Evolutionary conservation across 1,140 invertebrate species (phyloP), one percentile per base, ranked within the genome.

Genomic region (Neodiprion virginianus): DNA sequence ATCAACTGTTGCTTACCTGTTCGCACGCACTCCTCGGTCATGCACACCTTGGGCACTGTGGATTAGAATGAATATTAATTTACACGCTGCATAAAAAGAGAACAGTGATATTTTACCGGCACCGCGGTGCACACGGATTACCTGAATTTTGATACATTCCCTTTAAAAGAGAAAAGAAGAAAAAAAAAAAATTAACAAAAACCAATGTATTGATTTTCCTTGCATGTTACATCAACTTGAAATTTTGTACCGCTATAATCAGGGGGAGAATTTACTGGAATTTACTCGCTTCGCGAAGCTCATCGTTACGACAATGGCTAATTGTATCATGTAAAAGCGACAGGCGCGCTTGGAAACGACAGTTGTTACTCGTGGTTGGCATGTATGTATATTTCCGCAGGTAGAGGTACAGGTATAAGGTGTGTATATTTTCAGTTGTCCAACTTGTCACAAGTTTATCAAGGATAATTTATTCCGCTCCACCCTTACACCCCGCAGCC

Each of bases 11-110:
- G 78, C 85, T 90, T 86, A 93, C 92, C 91, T 86, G 93, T 94
- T 84, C 91, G 89, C 48, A 94, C 92, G 84, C 93, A 94, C 88
- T 93, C 93, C 84, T 93, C 91, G 50, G 92, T 92, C 74, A 94
- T 85, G 84, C 93, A 94, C 72, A 93, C 88, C 74, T 89, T 88
- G 11, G 77, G 76, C 77, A 85, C 90, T 91, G 87, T 68, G 90
- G 90, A 23, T 80, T 78, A 79, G 81, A 80, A 75, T 79, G 67
- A 78, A 7, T 40, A 40, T 40, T 40, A 40, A 40, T 40, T 40
- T 40, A 3, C 0, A 40, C 28, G 28, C 28, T 40, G 28, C 1
- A 40, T 40, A 40, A 40, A 40, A 40, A 40, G 28, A 40, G 5
- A 3, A 40, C 28, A 40, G 28, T 40, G 28, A 40, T 40, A 5